A percentile compares a stretch with the other conserved stretches of the same genome.
These are phyloP conservation scores for Oncopodura yosiiana DNA, from an alignment of 1,140 invertebrate genomes.

Conservation along the genomic window DNA sequence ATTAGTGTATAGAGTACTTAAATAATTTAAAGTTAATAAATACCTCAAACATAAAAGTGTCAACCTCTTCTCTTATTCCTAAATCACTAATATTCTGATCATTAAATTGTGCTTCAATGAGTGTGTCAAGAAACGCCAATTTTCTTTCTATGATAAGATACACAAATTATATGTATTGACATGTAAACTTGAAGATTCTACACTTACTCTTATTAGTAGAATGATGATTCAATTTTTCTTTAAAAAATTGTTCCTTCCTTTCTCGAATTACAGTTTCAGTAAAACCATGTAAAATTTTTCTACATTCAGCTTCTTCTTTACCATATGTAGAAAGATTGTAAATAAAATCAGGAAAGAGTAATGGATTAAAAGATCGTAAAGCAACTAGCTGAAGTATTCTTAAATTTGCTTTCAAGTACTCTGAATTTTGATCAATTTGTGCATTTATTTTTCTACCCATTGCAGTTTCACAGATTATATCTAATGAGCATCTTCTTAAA, in stretches of 20 bases:
- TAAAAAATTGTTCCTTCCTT: not conserved
- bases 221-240: not conserved
- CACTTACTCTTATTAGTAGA: not conserved
- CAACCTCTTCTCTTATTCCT: slow-evolving; percentile 45
- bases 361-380: slow-evolving; percentile 39
- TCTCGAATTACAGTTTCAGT: slow-evolving; percentile 12
- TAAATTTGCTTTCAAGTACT: slow-evolving; percentile 46
- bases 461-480: slow-evolving; percentile 63
- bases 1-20: not conserved
- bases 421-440: slow-evolving; percentile 47
- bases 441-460: slow-evolving; percentile 59
- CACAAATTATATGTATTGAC: slow-evolving; percentile 23
- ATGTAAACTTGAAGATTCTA: slow-evolving; percentile 33
- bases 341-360: slow-evolving; percentile 43
- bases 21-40: slow-evolving; percentile 35
- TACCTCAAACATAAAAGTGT: slow-evolving; percentile 46
- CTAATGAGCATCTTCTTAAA: slow-evolving; percentile 51
- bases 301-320: slow-evolving; percentile 25
- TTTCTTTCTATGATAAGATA: slow-evolving; percentile 37
- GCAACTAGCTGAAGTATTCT: slow-evolving; percentile 11
- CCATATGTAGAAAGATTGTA: slow-evolving; percentile 40
- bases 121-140: slow-evolving; percentile 50
- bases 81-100: slow-evolving; percentile 39
- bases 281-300: slow-evolving; percentile 12
- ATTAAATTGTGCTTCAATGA: slow-evolving; percentile 42